Conservation (phyloP, 2,113 vertebrate species). For the Etia nguti region DNA sequence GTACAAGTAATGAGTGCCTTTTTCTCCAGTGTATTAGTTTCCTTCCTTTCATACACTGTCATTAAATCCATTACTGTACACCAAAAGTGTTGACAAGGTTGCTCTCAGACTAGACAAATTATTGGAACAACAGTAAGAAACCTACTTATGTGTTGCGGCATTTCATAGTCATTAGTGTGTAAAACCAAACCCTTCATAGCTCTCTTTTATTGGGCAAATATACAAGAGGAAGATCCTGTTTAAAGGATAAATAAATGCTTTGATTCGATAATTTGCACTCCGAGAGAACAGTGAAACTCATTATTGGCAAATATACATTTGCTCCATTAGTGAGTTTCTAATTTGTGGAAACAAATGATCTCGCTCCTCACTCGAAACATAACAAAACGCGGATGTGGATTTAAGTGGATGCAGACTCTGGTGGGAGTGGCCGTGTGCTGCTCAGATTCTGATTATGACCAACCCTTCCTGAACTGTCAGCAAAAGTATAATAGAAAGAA, state of each 20-base stretch:
- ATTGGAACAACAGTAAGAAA: neutral
- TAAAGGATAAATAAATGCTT: neutral
- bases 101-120: neutral
- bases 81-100: neutral
- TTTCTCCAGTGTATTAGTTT: neutral
- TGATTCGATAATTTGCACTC: neutral
- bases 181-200: too few species aligned
- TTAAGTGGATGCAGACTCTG: neutral
- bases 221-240: rapidly evolving
- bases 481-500: neutral
- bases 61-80: neutral
- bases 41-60: neutral
- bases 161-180: neutral
- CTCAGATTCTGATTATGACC: neutral
- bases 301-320: neutral
- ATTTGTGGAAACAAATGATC: neutral
- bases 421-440: neutral
- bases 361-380: neutral
- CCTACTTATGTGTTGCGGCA: neutral
- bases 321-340: neutral
- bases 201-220: too few species aligned
- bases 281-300: neutral
- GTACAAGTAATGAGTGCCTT: neutral
- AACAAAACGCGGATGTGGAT: neutral
- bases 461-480: neutral